phyloP scores from a whole-genome alignment of 2,888 invertebrate genomes.

The Apotomis capreana region DNA sequence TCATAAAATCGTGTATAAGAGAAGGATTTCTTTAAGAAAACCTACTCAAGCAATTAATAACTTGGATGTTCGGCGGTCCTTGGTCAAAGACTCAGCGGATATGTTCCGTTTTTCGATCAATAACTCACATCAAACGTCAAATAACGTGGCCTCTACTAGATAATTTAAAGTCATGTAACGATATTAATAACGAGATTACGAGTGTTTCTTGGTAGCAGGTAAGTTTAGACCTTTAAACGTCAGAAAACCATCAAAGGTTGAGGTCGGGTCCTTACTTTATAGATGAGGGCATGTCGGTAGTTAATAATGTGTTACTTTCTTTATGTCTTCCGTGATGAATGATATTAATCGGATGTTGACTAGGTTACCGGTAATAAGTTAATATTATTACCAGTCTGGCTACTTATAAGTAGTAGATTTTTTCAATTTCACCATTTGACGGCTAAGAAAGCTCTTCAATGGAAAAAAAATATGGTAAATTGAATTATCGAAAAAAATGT shows the following conservation, averaged over 20 bases:
- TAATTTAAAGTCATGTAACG: constrained; percentile 11
- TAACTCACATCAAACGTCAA: constrained; percentile 68
- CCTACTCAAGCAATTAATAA: constrained; percentile 24
- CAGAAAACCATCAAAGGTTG: not conserved
- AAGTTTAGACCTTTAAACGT: not conserved
- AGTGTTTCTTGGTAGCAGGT: not conserved
- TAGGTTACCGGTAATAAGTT: too few species aligned
- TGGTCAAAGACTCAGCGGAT: constrained; percentile 55
- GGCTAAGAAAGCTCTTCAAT: too few species aligned
- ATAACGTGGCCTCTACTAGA: constrained; percentile 56
- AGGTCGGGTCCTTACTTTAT: not conserved
- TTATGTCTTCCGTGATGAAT: too few species aligned
- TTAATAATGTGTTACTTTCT: too few species aligned
- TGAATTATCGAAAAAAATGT: too few species aligned
- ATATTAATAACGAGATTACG: not conserved
- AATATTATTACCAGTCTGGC: too few species aligned
- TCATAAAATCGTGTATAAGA: constrained; percentile 17
- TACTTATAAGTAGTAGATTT: too few species aligned
- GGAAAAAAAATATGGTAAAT: too few species aligned
- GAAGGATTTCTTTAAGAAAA: constrained; percentile 9
- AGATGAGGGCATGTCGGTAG: too few species aligned
- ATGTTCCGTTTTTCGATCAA: constrained; percentile 72
- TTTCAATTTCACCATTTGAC: too few species aligned
- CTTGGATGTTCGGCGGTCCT: constrained; percentile 17
- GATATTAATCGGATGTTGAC: too few species aligned